Conservation (phyloP, 2,888 invertebrate species). For the Folsomia manolachei region DNA sequence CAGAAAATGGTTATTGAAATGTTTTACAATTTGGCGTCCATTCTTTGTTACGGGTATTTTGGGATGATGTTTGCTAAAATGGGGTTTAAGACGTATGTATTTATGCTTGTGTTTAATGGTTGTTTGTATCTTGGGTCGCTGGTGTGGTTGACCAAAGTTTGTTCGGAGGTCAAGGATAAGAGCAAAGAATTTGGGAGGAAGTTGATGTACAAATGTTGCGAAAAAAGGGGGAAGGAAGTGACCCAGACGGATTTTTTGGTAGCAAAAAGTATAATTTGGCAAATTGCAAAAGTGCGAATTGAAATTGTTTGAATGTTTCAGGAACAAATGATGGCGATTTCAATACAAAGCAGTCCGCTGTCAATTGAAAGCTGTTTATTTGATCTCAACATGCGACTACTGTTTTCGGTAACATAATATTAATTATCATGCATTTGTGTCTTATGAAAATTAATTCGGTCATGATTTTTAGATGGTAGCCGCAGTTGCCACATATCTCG, state of each 20-base stretch:
- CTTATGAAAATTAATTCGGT: too few species aligned
- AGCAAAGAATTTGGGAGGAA: neutral
- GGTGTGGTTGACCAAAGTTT: neutral
- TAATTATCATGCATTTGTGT: neutral
- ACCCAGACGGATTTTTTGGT: too few species aligned
- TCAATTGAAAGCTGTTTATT: neutral
- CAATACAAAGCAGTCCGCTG: neutral
- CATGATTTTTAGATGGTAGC: neutral
- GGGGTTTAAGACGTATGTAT: neutral
- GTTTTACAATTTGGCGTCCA: neutral
- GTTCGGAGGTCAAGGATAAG: neutral
- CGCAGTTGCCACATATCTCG: neutral
- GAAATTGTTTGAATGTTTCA: neutral
- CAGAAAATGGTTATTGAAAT: neutral
- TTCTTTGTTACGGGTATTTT: neutral
- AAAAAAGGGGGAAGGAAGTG: neutral
- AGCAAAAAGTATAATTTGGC: too few species aligned
- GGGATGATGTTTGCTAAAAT: neutral
- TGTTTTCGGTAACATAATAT: neutral
- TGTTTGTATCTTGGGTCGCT: neutral
- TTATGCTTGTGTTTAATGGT: neutral
- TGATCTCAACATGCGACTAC: neutral
- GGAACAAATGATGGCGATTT: neutral
- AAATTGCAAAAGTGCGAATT: neutral
- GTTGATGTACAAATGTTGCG: neutral